Conservation (phyloP, 2,113 vertebrate species). For the Dromaius novaehollandiae region DNA sequence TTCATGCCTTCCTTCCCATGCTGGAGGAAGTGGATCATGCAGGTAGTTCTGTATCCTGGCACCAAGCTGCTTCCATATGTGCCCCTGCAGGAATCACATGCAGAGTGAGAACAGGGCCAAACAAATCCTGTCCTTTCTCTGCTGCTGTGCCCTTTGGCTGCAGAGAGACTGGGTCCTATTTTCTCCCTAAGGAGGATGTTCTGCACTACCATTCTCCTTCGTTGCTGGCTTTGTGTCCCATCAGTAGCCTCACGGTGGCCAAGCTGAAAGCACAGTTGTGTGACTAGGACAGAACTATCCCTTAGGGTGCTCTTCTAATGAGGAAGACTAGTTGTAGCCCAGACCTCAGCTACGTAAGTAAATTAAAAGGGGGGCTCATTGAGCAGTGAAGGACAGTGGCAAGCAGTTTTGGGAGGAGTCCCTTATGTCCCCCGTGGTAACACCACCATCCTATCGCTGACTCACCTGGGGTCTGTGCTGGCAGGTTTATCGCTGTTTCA, state of each 20-base stretch:
- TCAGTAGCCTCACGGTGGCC: background rate
- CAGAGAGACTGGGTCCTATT: background rate
- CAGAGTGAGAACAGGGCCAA: background rate
- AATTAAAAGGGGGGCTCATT: background rate
- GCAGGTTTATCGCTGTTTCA: constrained; percentile 92
- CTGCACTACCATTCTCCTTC: background rate
- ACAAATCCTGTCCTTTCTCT: no score
- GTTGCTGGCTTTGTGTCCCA: background rate
- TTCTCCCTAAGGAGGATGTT: background rate
- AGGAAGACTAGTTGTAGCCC: background rate
- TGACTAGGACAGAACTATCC: background rate
- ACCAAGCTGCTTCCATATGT: accelerated
- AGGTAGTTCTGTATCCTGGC: background rate
- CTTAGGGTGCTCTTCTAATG: background rate
- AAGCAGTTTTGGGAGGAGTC: background rate
- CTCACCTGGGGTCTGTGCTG: background rate
- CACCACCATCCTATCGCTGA: background rate
- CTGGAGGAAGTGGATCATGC: background rate
- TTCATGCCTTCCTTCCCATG: no score
- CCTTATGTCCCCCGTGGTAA: accelerated
- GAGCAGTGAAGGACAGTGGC: background rate
- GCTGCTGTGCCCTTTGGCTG: no score
- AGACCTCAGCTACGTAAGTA: background rate
- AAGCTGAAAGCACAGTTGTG: background rate
- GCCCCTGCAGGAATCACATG: accelerated